These are phyloP conservation scores for Bufo bufo DNA, from an alignment of 2,113 vertebrate species.

Conservation along the genomic window DNA sequence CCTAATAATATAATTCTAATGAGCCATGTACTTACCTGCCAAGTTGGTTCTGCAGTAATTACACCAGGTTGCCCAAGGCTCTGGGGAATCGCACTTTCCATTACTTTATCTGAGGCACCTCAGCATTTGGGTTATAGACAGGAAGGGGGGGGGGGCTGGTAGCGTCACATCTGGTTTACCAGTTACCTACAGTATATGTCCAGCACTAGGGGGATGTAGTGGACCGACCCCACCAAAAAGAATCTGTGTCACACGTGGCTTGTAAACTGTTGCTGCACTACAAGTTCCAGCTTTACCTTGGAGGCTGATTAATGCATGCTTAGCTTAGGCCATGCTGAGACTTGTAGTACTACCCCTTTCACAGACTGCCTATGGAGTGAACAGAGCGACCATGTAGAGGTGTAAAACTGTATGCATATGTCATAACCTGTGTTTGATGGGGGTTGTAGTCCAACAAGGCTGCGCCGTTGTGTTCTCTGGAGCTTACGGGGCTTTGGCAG, in stretches of 20 bases:
- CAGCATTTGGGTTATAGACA: neutral
- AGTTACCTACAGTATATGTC: neutral
- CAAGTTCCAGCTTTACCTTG: neutral
- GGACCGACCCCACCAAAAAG: neutral
- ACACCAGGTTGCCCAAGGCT: neutral
- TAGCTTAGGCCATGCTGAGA: neutral
- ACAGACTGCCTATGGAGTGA: neutral
- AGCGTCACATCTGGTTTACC: neutral
- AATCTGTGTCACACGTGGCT: no score
- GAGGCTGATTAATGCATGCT: neutral
- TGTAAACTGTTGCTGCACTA: neutral
- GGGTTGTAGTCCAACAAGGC: neutral
- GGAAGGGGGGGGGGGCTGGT: neutral
- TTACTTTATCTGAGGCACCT: neutral
- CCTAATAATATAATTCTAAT: constrained; percentile 21
- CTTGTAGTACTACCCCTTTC: neutral
- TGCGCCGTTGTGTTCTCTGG: neutral
- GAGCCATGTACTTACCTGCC: constrained; percentile 32
- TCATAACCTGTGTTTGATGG: neutral
- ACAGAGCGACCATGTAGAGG: no score
- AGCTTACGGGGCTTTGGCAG: neutral
- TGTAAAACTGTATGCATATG: no score
- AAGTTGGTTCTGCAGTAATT: constrained; percentile 54
- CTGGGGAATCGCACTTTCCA: constrained; percentile 34
- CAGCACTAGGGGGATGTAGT: neutral